Evolutionary conservation across 2,113 vertebrate species (phyloP), one percentile per base, ranked within the genome.

Genomic region (Hypanus sabinus): DNA sequence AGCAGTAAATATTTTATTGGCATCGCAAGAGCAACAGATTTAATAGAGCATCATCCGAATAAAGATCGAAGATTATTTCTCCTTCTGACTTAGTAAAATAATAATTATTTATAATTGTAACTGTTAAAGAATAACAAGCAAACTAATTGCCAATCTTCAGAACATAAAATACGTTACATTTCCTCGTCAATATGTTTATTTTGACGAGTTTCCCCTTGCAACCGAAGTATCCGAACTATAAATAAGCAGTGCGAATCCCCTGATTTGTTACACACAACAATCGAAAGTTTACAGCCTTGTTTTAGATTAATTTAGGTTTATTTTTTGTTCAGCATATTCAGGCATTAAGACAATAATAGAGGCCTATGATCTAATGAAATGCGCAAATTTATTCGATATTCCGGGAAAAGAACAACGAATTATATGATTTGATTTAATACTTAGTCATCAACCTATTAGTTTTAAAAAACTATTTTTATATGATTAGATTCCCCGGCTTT

Each of bases 1-100:
- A 33, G 36, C 38, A 24, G n/a, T 93, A 55, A 92, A 93, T 93
- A 93, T 75, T 93, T 93, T 73, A 93, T 93, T 55, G 24, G 91
- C 46, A 73, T 73, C 38, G 22, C 22, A 93, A 30, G 91, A 93
- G 11, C 33, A 93, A 73, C 38, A 93, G 91, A 93, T 75, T 93
- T 30, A 93, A 93, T 71, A 93, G 70, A 33, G 30, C 36, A 70
- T 70, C 33, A 14, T 70, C 88, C 62, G 68, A 92, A 70, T 70
- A 38, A 92, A 33, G 8, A 46, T 20, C 80, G 14, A 36, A 24
- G n/a, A 71, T 70, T 70, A 70, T 92, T 5, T 24, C 33, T 71
- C 70, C 38, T 92, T 18, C 16, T 20, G 87, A 18, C 33, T 38
- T 65, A 36, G 65, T 36, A 7, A 90, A 91, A 30, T 90, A 33